Evolutionary conservation across 1,140 invertebrate genomes (phyloP).

Genomic region (Mycetomoellerius zeteki): DNA sequence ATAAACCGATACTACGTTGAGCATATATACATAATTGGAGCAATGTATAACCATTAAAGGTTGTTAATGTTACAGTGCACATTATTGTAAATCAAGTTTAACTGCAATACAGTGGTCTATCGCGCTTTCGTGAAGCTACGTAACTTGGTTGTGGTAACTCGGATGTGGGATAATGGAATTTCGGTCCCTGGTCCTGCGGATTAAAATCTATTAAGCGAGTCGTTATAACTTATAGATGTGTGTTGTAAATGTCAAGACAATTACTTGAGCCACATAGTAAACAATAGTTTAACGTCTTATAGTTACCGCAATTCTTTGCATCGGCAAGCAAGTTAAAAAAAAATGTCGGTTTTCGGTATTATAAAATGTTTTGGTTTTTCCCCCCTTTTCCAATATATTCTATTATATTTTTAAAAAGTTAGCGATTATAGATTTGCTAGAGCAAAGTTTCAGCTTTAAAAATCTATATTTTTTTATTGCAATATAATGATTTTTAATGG

Average conservation of each 20-base stretch:
- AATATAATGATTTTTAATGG: too few species aligned
- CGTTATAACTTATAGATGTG: constrained; percentile 62
- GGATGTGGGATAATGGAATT: constrained; percentile 79
- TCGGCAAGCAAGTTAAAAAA: not conserved
- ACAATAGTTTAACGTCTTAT: constrained; percentile 26
- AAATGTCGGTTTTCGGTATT: too few species aligned
- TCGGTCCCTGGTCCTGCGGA: constrained; percentile 71
- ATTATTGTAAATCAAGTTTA: constrained; percentile 84
- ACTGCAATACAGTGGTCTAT: constrained; percentile 81
- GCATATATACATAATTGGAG: constrained; percentile 78
- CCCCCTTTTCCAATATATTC: too few species aligned
- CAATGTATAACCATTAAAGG: constrained; percentile 82
- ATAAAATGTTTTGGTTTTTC: too few species aligned
- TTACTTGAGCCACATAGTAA: constrained; percentile 40
- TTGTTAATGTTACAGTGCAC: constrained; percentile 81
- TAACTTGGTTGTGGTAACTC: constrained; percentile 78
- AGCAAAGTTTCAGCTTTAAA: too few species aligned
- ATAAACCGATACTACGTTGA: constrained; percentile 75
- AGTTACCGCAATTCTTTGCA: constrained; percentile 20
- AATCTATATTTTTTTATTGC: too few species aligned
- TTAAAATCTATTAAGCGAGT: constrained; percentile 75
- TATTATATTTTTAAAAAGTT: too few species aligned
- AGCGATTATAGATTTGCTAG: too few species aligned
- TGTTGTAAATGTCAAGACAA: constrained; percentile 56
- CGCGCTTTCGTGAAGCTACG: constrained; percentile 78